These are phyloP conservation scores for Larimichthys crocea DNA, from an alignment of 2,113 vertebrate genomes.

Conservation along the genomic window DNA sequence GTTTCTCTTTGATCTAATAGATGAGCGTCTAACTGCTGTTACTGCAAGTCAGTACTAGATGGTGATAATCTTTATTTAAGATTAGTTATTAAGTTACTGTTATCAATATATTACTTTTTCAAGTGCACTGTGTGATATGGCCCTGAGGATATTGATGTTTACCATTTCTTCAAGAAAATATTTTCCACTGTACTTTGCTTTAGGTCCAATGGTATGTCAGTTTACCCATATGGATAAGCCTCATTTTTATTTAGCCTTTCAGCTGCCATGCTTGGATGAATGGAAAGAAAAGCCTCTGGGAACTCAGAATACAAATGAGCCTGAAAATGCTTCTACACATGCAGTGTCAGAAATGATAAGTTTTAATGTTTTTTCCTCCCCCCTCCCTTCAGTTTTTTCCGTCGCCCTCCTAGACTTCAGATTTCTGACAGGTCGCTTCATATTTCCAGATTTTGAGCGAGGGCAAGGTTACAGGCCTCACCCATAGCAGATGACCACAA, in stretches of 20 bases:
- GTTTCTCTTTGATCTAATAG: slow-evolving; percentile 28
- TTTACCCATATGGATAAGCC: slow-evolving; percentile 63
- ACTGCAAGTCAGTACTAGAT: slow-evolving; percentile 3
- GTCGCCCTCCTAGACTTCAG: slow-evolving; percentile 30
- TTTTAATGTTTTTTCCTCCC: slow-evolving; percentile 54
- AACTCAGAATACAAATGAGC: slow-evolving; percentile 71
- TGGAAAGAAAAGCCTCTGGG: slow-evolving; percentile 60
- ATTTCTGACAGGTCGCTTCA: slow-evolving; percentile 55
- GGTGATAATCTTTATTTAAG: not conserved
- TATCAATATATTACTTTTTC: slow-evolving; percentile 3
- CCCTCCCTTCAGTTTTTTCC: not conserved
- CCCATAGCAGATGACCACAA: slow-evolving; percentile 40
- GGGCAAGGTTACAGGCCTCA: slow-evolving; percentile 28
- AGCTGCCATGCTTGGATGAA: slow-evolving; percentile 63
- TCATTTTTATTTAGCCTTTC: slow-evolving; percentile 64
- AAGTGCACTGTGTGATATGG: slow-evolving; percentile 5
- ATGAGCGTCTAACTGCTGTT: slow-evolving; percentile 18
- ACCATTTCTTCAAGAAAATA: slow-evolving; percentile 44
- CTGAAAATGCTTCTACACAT: slow-evolving; percentile 54
- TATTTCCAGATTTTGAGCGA: slow-evolving; percentile 50
- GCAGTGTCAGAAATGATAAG: slow-evolving; percentile 61
- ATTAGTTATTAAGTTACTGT: not conserved
- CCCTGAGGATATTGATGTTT: slow-evolving; percentile 40
- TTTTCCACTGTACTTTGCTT: slow-evolving; percentile 47
- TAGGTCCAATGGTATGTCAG: slow-evolving; percentile 54